Conservation (phyloP, 2,888 invertebrate species). For the Lamproptera curius region DNA sequence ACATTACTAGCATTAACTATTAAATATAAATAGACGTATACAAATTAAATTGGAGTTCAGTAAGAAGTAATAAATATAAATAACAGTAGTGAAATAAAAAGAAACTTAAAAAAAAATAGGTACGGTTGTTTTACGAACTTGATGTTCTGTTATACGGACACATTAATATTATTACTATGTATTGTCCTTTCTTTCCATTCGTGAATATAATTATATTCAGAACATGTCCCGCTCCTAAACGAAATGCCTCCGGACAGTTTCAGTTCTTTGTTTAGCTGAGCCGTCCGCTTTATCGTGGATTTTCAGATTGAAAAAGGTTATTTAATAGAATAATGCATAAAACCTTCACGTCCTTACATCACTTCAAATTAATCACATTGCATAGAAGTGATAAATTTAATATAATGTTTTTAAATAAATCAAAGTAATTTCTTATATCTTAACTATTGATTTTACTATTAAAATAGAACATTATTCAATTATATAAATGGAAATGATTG, state of each 20-base stretch:
- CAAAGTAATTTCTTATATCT: no score
- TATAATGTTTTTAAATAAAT: no score
- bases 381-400: no score
- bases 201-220: slow-evolving; percentile 16
- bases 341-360: no score
- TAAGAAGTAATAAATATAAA: background rate
- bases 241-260: slow-evolving; percentile 18
- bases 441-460: no score
- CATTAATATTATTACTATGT: background rate
- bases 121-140: background rate
- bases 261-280: slow-evolving; percentile 15
- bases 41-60: background rate
- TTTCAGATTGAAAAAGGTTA: slow-evolving; percentile 16
- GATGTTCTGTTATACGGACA: background rate
- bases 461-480: no score
- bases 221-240: slow-evolving; percentile 18
- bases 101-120: background rate
- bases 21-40: background rate
- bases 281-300: slow-evolving; percentile 12
- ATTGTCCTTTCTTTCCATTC: slow-evolving; percentile 2
- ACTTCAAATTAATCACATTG: no score
- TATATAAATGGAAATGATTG: no score
- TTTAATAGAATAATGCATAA: background rate
- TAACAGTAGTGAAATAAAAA: background rate
- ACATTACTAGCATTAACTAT: background rate